Evolutionary conservation across 2,888 invertebrate species (phyloP), one percentile per base, ranked within the genome.

Genomic region (Diarsia brunnea): DNA sequence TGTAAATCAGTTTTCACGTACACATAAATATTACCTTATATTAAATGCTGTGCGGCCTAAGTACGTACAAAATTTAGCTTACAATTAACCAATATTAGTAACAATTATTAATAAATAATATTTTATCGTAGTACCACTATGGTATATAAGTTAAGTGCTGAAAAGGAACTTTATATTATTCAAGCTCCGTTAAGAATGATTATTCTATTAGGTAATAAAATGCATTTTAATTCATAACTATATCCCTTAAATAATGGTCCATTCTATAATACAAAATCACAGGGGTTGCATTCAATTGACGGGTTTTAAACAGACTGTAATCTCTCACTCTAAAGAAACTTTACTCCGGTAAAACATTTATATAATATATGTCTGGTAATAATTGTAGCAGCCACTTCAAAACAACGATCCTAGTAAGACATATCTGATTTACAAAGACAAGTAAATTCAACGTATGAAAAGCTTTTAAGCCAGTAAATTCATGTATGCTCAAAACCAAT

Each of bases 21-120:
- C 31, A 43, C 43, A 21, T 72, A 72, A 69, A 64, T 78, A 85
- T 69, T 71, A 78, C 69, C 69, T 47, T 10, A 73, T 69, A 68
- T 76, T 86, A 86, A 84, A 86, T 84, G 86, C 81, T 84, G 53
- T 73, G 68, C 58, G 76, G 45, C 64, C 67, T 75, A 83, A 80
- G 64, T 64, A 73, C 66, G 65, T 76, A 71, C 55, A 70, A 73
- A 79, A 81, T 58, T 21, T 64, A 24, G 58, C 49, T 63, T 68
- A 67, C 47, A 72, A 67, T 14, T 47, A 73, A 76, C 67, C 5
- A 65, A 65, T 68, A 70, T 77, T 85, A 77, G 70, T 73, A 69
- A 38, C 14, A n/a, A 45, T 43, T 27, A 71, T 78, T 71, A 66
- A 71, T 66, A 71, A 81, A 82, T 77, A 85, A 24, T 19, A 51